A percentile compares a stretch with the other conserved stretches of the same genome.
Conservation (phyloP, 1,140 invertebrate species). For the Pemphigus obesinymphae region DNA sequence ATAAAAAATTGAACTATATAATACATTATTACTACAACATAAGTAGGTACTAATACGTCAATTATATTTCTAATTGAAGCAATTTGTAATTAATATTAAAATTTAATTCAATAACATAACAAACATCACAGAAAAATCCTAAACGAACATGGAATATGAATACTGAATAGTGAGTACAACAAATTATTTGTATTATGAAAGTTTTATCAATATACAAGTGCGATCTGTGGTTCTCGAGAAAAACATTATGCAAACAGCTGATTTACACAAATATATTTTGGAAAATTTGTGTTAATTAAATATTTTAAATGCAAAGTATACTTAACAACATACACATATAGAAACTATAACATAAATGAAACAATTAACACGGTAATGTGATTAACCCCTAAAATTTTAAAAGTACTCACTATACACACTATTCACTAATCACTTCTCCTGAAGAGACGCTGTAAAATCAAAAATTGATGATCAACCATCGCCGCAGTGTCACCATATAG, state of each 20-base stretch:
- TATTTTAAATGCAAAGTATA: too few species aligned
- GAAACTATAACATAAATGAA: too few species aligned
- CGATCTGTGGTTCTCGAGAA: not conserved
- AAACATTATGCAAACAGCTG: not conserved
- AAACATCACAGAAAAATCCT: not conserved
- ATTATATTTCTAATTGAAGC: not conserved
- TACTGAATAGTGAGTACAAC: not conserved
- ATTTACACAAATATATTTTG: not conserved
- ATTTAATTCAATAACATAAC: not conserved
- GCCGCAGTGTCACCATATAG: not conserved
- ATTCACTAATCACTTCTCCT: not conserved
- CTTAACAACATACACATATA: too few species aligned
- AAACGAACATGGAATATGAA: too few species aligned
- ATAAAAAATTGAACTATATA: not conserved
- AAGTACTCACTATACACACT: not conserved
- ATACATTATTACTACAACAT: not conserved
- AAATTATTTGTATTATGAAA: conserved; percentile 3
- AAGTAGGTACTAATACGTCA: not conserved
- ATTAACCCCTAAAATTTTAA: too few species aligned
- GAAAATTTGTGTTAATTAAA: too few species aligned
- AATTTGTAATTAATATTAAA: not conserved
- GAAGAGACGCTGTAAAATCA: not conserved
- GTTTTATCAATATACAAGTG: conserved; percentile 13
- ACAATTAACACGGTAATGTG: too few species aligned
- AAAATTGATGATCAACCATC: not conserved